phyloP scores from a whole-genome alignment of 2,113 vertebrate species.

The Pseudorectes ferrugineus region DNA sequence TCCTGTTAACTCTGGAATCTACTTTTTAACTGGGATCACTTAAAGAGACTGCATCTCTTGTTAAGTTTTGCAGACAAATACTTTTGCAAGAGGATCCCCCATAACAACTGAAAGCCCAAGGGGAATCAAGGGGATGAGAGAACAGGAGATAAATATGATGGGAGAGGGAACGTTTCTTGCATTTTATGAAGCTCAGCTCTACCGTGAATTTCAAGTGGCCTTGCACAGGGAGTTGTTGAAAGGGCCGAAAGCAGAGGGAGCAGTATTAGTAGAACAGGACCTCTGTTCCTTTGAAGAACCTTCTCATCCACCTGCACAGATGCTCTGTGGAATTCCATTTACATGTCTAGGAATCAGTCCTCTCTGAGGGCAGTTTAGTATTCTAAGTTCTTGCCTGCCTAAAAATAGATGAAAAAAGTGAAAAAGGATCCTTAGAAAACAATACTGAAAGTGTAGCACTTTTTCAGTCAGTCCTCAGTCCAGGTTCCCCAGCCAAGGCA shows the following conservation, averaged over 20 bases:
- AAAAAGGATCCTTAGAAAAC: not conserved
- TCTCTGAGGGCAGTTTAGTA: not conserved
- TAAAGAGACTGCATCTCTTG: not conserved
- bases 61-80: not conserved
- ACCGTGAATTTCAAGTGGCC: not conserved
- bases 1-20: not conserved
- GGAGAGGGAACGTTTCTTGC: not conserved
- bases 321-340: not conserved
- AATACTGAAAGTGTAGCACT: not conserved
- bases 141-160: not conserved
- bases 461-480: not conserved
- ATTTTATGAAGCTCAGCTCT: not conserved
- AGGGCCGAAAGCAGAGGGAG: not conserved
- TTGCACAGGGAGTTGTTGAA: not conserved
- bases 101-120: not conserved
- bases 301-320: not conserved
- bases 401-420: not conserved
- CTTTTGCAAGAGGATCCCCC: not conserved
- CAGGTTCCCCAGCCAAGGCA: not conserved
- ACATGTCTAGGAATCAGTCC: not conserved
- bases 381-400: not conserved
- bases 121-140: not conserved
- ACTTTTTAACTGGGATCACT: not conserved
- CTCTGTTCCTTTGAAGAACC: not conserved
- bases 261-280: not conserved